Conservation (phyloP, 1,140 invertebrate species). For the Heterodera schachtii region DNA sequence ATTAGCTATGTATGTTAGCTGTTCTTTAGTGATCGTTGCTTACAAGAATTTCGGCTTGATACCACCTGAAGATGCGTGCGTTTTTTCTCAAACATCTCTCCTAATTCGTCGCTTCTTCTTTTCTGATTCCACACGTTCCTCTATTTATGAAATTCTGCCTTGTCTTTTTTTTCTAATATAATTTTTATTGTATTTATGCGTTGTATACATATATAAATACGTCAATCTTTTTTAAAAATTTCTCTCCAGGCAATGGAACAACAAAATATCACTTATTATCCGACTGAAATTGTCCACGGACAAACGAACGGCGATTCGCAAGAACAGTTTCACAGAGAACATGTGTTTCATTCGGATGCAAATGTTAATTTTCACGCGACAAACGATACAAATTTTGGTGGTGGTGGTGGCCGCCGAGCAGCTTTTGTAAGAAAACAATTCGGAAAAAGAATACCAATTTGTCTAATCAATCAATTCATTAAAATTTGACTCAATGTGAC, state of each 20-base stretch:
- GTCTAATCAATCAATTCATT: neutral
- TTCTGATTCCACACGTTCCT: too few relatives aligned
- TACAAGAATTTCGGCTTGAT: too few relatives aligned
- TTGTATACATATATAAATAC: neutral
- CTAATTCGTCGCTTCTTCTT: too few relatives aligned
- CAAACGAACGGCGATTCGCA: constrained; percentile 2
- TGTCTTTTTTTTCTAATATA: too few relatives aligned
- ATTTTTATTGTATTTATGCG: too few relatives aligned
- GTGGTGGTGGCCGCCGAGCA: neutral
- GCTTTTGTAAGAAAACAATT: constrained; percentile 11
- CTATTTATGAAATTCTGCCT: too few relatives aligned
- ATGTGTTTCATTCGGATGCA: neutral
- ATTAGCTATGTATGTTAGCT: too few relatives aligned
- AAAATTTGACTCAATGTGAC: too few relatives aligned
- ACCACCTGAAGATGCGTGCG: too few relatives aligned
- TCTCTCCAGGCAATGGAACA: constrained; percentile 1
- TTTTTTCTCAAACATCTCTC: too few relatives aligned
- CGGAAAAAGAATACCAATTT: neutral
- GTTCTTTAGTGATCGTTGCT: too few relatives aligned
- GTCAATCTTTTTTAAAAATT: neutral
- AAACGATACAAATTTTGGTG: neutral
- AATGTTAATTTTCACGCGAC: constrained; percentile 10
- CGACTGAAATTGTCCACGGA: neutral
- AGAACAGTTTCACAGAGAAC: neutral
- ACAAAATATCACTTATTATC: constrained; percentile 5